These are phyloP conservation scores for Cettia cetti DNA, from an alignment of 2,113 vertebrate genomes.

Conservation along the genomic window DNA sequence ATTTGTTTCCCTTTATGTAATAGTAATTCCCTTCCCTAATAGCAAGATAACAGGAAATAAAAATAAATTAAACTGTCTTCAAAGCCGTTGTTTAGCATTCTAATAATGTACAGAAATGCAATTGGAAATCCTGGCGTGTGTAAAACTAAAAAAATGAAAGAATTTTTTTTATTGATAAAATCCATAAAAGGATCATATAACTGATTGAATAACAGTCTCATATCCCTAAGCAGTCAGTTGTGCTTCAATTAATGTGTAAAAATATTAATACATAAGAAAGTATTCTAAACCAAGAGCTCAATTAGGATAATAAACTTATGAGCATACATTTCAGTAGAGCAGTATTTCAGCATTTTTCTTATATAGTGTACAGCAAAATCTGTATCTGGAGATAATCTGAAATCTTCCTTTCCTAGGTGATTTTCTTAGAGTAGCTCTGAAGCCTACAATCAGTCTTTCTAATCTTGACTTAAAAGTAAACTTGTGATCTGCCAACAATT, in stretches of 20 bases:
- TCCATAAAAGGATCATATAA: neutral
- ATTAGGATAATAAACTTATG: neutral
- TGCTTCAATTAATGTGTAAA: neutral
- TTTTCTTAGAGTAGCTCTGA: neutral
- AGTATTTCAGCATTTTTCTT: neutral
- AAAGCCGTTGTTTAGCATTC: neutral
- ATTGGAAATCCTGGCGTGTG: neutral
- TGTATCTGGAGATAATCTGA: neutral
- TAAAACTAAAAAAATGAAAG: neutral
- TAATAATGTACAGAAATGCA: neutral
- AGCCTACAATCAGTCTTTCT: neutral
- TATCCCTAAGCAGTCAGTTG: neutral
- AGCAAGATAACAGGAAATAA: neutral
- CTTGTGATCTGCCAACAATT: neutral
- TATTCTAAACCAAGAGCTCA: neutral
- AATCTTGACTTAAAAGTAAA: neutral
- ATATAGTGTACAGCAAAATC: neutral
- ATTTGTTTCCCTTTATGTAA: neutral
- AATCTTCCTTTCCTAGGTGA: neutral
- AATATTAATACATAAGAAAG: neutral
- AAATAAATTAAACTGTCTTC: neutral
- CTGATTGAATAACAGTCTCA: neutral
- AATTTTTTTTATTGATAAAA: neutral
- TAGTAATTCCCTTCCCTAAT: no score
- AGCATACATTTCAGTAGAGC: neutral